A percentile compares a stretch with the other conserved stretches of the same genome.
phyloP scores from a whole-genome alignment of 1,140 invertebrate genomes.

The Ganaspis sp. region DNA sequence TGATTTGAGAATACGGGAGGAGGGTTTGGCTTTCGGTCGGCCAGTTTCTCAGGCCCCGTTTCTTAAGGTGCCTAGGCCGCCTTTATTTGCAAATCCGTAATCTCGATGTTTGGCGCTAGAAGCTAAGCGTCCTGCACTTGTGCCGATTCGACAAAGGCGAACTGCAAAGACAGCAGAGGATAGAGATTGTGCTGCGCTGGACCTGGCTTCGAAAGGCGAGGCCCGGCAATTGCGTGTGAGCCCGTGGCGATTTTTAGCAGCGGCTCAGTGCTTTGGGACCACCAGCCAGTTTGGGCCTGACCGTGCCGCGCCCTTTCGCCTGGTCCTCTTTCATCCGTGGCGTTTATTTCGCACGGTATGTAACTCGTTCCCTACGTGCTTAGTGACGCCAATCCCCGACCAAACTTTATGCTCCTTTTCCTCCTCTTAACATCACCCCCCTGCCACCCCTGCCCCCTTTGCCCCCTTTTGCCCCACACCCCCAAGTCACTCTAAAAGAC shows the following conservation, averaged over 20 bases:
- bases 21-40: background rate
- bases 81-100: conserved; percentile 21
- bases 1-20: background rate
- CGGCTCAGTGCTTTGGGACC: background rate
- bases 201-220: background rate
- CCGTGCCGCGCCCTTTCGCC: conserved; percentile 8
- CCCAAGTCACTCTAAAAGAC: background rate
- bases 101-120: conserved; percentile 15
- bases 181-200: background rate
- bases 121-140: background rate
- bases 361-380: background rate
- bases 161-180: background rate
- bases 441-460: too few species aligned
- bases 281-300: conserved; percentile 12
- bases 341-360: conserved; percentile 15
- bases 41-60: background rate
- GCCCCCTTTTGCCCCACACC: too few species aligned
- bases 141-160: conserved; percentile 3
- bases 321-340: conserved; percentile 8
- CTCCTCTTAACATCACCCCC: background rate
- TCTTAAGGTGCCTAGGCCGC: background rate
- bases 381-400: background rate
- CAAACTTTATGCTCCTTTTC: background rate
- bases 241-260: conserved; percentile 19
- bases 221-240: conserved; percentile 18